Conservation (phyloP, 92 coral and sea anemone genomes). For the Palythoa grandis region DNA sequence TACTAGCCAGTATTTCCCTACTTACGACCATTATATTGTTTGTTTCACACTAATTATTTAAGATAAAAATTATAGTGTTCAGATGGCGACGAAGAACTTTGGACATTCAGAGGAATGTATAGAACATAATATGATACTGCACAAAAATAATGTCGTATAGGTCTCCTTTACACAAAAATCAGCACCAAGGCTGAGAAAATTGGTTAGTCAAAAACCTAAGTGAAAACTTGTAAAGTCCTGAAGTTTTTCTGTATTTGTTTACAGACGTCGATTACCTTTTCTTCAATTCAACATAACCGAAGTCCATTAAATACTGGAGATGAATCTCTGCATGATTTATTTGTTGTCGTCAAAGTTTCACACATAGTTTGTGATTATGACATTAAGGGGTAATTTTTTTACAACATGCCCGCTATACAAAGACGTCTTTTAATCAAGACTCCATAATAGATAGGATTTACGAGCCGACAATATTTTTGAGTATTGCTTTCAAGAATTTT, state of each 20-base stretch:
- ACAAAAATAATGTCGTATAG: background rate
- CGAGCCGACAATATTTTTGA: background rate
- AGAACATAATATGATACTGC: background rate
- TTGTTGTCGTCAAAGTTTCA: conserved; percentile 33
- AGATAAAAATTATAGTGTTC: background rate
- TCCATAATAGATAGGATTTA: background rate
- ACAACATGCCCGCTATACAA: conserved; percentile 25
- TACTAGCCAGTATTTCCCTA: background rate
- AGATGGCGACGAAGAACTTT: background rate
- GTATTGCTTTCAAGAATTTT: background rate
- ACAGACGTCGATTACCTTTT: background rate
- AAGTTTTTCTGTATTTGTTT: background rate
- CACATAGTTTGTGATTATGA: conserved; percentile 30
- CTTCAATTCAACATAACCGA: background rate
- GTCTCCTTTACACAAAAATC: background rate
- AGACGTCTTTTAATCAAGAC: background rate
- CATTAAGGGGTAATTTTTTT: conserved; percentile 31
- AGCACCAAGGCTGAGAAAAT: background rate
- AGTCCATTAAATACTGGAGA: conserved; percentile 12
- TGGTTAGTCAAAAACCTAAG: background rate
- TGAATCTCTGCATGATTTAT: conserved; percentile 25
- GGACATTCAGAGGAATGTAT: background rate
- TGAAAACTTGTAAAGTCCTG: background rate
- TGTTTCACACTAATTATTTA: background rate
- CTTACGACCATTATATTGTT: conserved; percentile 15